phyloP scores from a whole-genome alignment of 2,113 vertebrate species.

The Misgurnus mizolepis region DNA sequence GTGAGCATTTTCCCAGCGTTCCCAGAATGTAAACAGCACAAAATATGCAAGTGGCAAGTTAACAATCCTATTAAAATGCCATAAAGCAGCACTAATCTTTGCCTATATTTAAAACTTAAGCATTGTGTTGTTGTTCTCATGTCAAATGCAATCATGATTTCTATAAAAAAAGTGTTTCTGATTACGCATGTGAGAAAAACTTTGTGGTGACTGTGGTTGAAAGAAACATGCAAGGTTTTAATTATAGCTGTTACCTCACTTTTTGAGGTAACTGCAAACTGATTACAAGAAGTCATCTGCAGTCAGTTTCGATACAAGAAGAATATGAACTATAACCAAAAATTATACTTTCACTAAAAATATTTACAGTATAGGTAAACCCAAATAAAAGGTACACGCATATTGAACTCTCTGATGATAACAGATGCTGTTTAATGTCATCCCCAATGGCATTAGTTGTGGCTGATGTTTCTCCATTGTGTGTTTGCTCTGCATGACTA shows the following conservation, averaged over 20 bases:
- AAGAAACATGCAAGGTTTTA: conserved; percentile 30
- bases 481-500: conserved; percentile 11
- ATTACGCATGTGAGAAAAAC: conserved; percentile 42
- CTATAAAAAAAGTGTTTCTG: conserved; percentile 36
- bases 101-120: conserved; percentile 33
- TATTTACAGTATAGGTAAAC: neutral
- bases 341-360: conserved; percentile 47
- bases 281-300: conserved; percentile 42
- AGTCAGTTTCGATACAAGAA: conserved; percentile 18
- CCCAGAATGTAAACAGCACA: conserved; percentile 13
- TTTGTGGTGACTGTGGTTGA: conserved; percentile 25
- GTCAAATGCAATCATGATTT: conserved; percentile 5
- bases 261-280: conserved; percentile 31
- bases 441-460: conserved; percentile 34
- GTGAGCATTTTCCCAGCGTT: conserved; percentile 15
- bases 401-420: conserved; percentile 36
- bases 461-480: conserved; percentile 47
- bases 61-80: conserved; percentile 37
- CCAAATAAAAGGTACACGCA: neutral
- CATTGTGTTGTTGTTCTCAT: neutral
- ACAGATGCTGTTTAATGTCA: conserved; percentile 53
- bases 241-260: conserved; percentile 49
- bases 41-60: conserved; percentile 36
- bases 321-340: conserved; percentile 44
- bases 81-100: conserved; percentile 5